phyloP scores from a whole-genome alignment of 1,140 invertebrate species.

The Stratiolaelaps scimitus region DNA sequence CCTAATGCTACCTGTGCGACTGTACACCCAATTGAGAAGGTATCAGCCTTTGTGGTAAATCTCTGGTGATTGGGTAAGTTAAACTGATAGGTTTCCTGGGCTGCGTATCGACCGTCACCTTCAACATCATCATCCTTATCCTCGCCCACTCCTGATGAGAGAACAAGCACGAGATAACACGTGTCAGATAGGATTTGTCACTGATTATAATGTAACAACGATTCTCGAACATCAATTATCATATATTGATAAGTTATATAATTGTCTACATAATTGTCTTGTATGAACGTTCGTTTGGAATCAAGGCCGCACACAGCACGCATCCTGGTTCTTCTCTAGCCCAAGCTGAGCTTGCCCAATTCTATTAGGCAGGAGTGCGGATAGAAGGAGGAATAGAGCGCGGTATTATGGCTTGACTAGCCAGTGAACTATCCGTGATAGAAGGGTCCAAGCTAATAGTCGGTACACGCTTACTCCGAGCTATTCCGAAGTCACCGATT shows the following conservation, averaged over 20 bases:
- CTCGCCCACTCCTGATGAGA: neutral
- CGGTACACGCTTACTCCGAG: neutral
- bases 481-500: conserved; percentile 8
- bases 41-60: neutral
- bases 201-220: conserved; percentile 1
- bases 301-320: no score
- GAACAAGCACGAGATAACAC: neutral
- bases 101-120: conserved; percentile 7
- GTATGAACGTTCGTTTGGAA: no score
- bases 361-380: no score
- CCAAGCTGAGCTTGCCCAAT: no score
- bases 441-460: no score
- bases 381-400: no score
- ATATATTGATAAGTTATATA: no score
- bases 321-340: no score
- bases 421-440: no score
- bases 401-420: no score
- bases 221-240: no score
- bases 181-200: neutral
- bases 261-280: no score
- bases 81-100: neutral
- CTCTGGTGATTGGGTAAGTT: neutral
- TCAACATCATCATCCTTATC: neutral
- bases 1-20: conserved; percentile 15
- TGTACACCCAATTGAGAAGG: neutral